phyloP scores from a whole-genome alignment of 2,888 invertebrate genomes.

The Axea sp. region DNA sequence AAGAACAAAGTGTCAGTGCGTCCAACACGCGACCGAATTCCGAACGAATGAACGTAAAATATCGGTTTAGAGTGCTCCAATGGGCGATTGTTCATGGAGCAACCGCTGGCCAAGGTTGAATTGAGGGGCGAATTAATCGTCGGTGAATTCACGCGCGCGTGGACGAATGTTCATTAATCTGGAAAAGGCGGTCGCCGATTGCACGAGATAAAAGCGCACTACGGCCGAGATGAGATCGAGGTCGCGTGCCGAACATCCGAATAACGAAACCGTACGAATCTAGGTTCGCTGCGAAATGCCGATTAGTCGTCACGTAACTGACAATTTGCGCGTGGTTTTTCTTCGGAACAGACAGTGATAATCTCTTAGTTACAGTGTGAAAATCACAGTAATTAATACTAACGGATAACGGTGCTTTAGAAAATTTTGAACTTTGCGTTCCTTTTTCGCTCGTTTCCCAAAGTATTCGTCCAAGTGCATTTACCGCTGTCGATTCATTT shows the following conservation, averaged over 20 bases:
- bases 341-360: constrained; percentile 3
- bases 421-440: too few relatives aligned
- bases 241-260: constrained; percentile 61
- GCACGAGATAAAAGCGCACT: constrained; percentile 66
- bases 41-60: not conserved
- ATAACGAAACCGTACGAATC: constrained; percentile 50
- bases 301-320: constrained; percentile 40
- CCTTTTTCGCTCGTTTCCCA: too few relatives aligned
- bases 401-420: too few relatives aligned
- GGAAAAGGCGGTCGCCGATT: constrained; percentile 68
- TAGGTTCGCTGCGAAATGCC: constrained; percentile 38
- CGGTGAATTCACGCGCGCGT: too few relatives aligned
- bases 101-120: constrained; percentile 24
- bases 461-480: too few relatives aligned
- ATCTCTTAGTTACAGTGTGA: constrained; percentile 3
- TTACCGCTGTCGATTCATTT: too few relatives aligned
- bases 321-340: constrained; percentile 25
- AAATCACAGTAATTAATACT: constrained; percentile 21
- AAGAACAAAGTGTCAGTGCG: too few relatives aligned
- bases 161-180: constrained; percentile 64
- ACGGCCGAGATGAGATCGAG: constrained; percentile 69
- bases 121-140: constrained; percentile 25
- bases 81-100: too few relatives aligned
- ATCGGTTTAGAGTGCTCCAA: not conserved
- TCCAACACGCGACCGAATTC: not conserved